Conservation (phyloP, 2,797 vertebrate species). For the Poeciliopsis gracilis region DNA sequence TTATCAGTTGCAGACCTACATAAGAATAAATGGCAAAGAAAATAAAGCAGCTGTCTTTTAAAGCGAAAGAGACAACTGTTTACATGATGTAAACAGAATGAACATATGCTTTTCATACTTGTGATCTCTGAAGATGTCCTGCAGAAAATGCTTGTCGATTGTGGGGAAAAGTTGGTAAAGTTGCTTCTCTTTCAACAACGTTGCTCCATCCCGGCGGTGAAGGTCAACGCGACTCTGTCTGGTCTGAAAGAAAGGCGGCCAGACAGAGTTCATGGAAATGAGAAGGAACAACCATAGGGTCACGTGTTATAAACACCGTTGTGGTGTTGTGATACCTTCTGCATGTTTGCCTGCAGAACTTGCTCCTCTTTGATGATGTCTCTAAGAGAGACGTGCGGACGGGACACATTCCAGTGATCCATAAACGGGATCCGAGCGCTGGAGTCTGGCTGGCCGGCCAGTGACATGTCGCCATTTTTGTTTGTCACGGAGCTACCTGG, state of each 20-base stretch:
- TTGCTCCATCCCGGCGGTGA: conserved; percentile 86
- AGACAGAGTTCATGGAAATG: background rate
- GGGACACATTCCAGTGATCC: conserved; percentile 91
- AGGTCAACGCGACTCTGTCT: conserved; percentile 69
- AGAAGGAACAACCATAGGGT: background rate
- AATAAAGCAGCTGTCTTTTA: background rate
- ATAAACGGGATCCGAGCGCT: conserved; percentile 79
- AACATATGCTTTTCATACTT: conserved; percentile 79
- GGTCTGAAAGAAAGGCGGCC: conserved; percentile 53
- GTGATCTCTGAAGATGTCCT: conserved; percentile 94
- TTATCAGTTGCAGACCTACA: background rate
- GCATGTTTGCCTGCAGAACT: conserved; percentile 86
- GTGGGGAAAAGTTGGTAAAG: conserved; percentile 90
- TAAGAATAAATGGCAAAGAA: background rate
- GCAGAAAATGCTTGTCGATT: conserved; percentile 91
- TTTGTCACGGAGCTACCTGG: conserved; percentile 40
- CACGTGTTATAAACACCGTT: too few relatives aligned
- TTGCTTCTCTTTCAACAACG: conserved; percentile 90
- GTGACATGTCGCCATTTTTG: conserved; percentile 43
- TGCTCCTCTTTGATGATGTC: conserved; percentile 96
- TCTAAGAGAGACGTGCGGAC: conserved; percentile 88
- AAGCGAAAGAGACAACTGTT: background rate
- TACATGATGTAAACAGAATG: background rate
- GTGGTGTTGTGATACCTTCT: conserved; percentile 80
- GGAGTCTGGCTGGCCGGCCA: conserved; percentile 53